Percentiles rank a stretch among this genome's conserved stretches.
Evolutionary conservation across 2,888 invertebrate genomes (phyloP).

Genomic region (Metallyticus violacea): DNA sequence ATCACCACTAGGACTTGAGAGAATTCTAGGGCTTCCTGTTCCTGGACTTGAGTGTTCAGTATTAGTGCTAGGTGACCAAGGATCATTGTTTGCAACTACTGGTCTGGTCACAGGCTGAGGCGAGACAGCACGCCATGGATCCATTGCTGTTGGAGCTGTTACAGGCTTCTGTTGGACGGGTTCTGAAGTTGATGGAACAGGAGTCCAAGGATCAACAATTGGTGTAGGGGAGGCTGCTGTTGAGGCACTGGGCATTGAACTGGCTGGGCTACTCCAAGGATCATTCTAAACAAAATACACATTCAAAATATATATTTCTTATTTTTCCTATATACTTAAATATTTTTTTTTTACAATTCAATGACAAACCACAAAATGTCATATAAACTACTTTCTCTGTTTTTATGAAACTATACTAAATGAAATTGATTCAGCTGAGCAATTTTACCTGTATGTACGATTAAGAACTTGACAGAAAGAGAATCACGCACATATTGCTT

Average conservation of each 20-base stretch:
- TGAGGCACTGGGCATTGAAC: constrained; percentile 44
- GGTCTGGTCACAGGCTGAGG: constrained; percentile 25
- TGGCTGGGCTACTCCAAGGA: constrained; percentile 59
- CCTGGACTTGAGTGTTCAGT: constrained; percentile 36
- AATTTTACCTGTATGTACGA: no score
- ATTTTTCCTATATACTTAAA: no score
- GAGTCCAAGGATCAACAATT: constrained; percentile 63
- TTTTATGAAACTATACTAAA: no score
- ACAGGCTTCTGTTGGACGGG: not conserved
- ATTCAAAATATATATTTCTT: no score
- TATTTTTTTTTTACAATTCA: no score
- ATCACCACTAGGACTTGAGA: constrained; percentile 48
- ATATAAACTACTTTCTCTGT: no score
- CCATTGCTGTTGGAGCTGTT: constrained; percentile 17
- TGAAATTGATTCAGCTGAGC: no score
- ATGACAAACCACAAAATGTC: no score
- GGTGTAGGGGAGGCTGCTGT: constrained; percentile 41
- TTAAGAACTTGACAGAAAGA: no score
- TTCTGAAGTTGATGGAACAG: constrained; percentile 40
- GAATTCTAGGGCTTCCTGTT: constrained; percentile 5
- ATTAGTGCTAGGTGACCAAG: constrained; percentile 43
- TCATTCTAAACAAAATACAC: constrained; percentile 31
- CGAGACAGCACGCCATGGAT: constrained; percentile 38
- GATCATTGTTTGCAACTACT: constrained; percentile 39
- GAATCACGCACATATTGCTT: no score